Evolutionary conservation across 2,113 vertebrate genomes (phyloP).

Genomic region (Archilochus colubris): DNA sequence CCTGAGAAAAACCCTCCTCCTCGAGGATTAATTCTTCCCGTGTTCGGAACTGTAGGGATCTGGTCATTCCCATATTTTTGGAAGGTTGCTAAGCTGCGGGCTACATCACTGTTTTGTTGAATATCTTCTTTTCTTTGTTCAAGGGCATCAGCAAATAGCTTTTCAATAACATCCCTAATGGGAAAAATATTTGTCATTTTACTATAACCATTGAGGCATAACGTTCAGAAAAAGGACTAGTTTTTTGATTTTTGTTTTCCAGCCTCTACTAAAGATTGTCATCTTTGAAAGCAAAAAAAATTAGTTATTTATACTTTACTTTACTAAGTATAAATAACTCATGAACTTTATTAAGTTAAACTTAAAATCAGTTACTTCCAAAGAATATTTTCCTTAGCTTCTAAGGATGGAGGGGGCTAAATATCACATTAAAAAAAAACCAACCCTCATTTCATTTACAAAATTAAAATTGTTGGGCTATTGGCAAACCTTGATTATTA

Average conservation of each 20-base stretch:
- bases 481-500: background rate
- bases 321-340: no score
- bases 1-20: slow-evolving; percentile 91
- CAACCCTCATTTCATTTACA: background rate
- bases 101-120: slow-evolving; percentile 79
- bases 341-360: background rate
- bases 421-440: background rate
- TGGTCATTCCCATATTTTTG: slow-evolving; percentile 87
- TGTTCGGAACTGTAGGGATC: slow-evolving; percentile 56
- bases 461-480: background rate
- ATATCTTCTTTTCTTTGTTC: slow-evolving; percentile 83
- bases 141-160: slow-evolving; percentile 85
- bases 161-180: slow-evolving; percentile 88
- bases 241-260: background rate
- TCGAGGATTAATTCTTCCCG: slow-evolving; percentile 71
- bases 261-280: background rate
- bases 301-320: background rate
- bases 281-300: background rate
- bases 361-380: background rate
- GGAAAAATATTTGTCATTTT: slow-evolving; percentile 29
- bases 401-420: background rate
- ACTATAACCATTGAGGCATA: background rate
- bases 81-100: slow-evolving; percentile 83
- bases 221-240: background rate
- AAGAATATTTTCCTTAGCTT: background rate